Evolutionary conservation across 23 tunicate genomes (phyloP).

Genomic region (Ciona savignyi): DNA sequence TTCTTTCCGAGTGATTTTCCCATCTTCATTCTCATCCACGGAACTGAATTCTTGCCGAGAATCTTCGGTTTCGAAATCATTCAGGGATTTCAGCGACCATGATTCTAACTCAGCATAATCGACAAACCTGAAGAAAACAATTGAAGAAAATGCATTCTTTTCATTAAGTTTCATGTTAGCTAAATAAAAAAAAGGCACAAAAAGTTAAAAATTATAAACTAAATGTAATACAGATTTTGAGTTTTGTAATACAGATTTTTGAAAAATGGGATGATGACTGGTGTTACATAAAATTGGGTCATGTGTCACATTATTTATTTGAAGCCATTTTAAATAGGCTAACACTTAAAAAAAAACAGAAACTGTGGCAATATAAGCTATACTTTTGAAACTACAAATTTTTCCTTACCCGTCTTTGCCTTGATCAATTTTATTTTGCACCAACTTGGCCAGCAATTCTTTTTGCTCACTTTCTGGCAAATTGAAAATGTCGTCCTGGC

Average conservation of each 20-base stretch:
- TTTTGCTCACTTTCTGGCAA: conserved; percentile 52
- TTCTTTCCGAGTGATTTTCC: conserved; percentile 45
- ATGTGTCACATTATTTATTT: no score
- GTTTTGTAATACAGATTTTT: no score
- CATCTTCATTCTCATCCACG: conserved; percentile 41
- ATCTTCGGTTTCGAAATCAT: conserved; percentile 56
- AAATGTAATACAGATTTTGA: no score
- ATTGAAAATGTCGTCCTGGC: conserved; percentile 57
- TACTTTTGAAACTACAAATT: background rate
- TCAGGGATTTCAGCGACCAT: conserved; percentile 57
- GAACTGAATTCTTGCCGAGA: conserved; percentile 25
- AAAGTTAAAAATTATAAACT: no score
- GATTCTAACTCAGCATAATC: conserved; percentile 22
- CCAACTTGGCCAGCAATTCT: conserved; percentile 30
- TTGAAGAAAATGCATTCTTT: no score
- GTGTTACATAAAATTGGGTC: no score
- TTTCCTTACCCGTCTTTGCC: conserved; percentile 69
- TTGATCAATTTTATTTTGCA: conserved; percentile 64
- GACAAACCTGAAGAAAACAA: conserved; percentile 27
- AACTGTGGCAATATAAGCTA: background rate
- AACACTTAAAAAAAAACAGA: background rate
- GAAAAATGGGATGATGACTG: no score
- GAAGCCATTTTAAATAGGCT: background rate
- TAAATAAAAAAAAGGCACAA: no score
- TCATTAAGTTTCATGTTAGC: no score